Base-by-base conservation (phyloP, 2,888 invertebrate genomes). In the Leptarthrus brevirostris region DNA sequence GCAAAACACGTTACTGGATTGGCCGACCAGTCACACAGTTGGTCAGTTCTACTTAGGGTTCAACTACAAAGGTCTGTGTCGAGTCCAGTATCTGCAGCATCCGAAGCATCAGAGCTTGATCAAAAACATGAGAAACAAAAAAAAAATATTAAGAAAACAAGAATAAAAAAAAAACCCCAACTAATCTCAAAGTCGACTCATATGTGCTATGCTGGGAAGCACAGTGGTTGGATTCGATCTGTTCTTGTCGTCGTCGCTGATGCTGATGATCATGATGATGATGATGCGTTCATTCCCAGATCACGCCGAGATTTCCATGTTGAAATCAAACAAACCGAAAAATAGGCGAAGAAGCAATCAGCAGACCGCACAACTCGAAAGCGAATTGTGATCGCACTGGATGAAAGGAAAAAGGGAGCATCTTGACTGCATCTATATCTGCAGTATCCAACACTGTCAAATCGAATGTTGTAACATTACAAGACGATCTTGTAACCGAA, bases 1-100 rank as follows among this genome's bases (percentile, higher is more conserved):
- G 61, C 61, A 61, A 61, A 61, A 61, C 61, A 61, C 20, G 61
- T 61, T 61, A 58, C 36, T 36, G 36, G 36, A 58, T 34, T 34
- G 36, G 36, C 22, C 10, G 36, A 20, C 34, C 36, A 58, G 54
- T 52, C 52, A 1, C 52, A 10, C 54, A 14, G 24, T 26, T 54
- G 20, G 22, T 20, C 61, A 40, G 61, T 61, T 61, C 61, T 40
- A 61, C 36, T 36, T 40, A 40, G 20, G 26, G 54, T 40, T 40
- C 20, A 36, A 5, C n/a, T 10, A 20, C 36, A 20, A 12, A 40
- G 54, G 14, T 54, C 22, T 24, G 30, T 16, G 30, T 16, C 16
- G 5, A 22, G 20, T 47, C 18, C 53, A 22, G 53, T 4, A 53
- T 53, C 22, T 1, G 53, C 18, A 22, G 22, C 22, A 53, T 53